Evolutionary conservation across 2,113 vertebrate species (phyloP).

Genomic region (Bubalus kerabau): DNA sequence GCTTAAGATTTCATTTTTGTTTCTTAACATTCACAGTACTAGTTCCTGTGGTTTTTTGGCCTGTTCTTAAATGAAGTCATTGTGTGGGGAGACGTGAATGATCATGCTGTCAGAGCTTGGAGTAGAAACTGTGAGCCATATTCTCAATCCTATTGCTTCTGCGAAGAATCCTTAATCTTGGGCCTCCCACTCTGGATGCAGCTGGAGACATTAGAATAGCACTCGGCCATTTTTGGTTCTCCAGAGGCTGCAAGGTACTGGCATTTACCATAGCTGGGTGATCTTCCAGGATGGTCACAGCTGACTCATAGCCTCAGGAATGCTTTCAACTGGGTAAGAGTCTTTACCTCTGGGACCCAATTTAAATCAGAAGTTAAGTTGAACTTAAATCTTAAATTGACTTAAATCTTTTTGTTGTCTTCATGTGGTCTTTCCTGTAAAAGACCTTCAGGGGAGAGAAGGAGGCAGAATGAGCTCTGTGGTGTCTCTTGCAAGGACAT

Average conservation of each 20-base stretch:
- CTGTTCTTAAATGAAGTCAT: background rate
- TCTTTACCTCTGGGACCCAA: background rate
- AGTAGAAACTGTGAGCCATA: background rate
- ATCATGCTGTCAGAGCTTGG: background rate
- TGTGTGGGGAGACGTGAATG: background rate
- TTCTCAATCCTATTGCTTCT: accelerated
- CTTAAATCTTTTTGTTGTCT: background rate
- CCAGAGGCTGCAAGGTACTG: background rate
- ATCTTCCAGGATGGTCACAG: background rate
- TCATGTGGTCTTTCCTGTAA: background rate
- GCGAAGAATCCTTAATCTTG: background rate
- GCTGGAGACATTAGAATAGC: background rate
- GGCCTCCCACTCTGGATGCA: background rate
- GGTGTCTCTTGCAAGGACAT: background rate
- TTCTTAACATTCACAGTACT: background rate
- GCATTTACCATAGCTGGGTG: background rate
- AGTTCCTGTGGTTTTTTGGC: background rate
- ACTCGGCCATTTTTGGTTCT: background rate
- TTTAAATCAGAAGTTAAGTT: background rate
- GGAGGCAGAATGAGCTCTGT: background rate
- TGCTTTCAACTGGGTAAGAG: background rate
- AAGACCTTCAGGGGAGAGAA: background rate
- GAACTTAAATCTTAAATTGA: background rate
- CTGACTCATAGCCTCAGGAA: background rate
- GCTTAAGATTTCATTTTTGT: background rate